Evolutionary conservation across 2,113 vertebrate species (phyloP).

Genomic region (Caloenas nicobarica): DNA sequence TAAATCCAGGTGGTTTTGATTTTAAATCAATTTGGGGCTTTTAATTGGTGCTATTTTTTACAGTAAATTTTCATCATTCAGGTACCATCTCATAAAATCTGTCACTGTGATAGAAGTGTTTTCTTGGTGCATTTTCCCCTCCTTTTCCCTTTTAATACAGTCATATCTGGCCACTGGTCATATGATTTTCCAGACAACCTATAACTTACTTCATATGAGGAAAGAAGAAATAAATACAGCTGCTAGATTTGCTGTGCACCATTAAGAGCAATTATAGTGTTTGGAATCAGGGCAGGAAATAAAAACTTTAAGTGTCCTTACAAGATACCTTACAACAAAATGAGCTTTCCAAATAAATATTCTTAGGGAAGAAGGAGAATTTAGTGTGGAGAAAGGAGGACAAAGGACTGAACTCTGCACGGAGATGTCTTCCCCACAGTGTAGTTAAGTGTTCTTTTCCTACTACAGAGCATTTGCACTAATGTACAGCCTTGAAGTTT

Average conservation of each 20-base stretch:
- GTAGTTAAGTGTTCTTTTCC: not conserved
- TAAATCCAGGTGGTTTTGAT: not conserved
- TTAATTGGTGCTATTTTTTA: not conserved
- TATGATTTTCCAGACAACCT: not conserved
- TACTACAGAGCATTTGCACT: not conserved
- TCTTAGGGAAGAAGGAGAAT: not conserved
- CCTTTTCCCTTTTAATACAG: not conserved
- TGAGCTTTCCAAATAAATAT: not conserved
- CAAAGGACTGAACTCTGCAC: not conserved
- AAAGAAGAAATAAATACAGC: not conserved
- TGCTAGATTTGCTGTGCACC: not conserved
- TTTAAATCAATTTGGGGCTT: constrained; percentile 6
- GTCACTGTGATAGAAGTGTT: not conserved
- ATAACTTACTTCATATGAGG: not conserved
- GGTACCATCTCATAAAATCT: not conserved
- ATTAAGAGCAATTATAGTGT: not conserved
- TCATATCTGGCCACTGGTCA: not conserved
- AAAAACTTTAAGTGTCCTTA: not conserved
- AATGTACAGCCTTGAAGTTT: not conserved
- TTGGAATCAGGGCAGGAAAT: not conserved
- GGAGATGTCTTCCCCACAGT: not conserved
- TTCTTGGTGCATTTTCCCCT: not conserved
- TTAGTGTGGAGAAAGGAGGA: not conserved
- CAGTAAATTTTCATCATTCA: not conserved
- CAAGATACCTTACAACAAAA: not conserved